Conservation (phyloP, 2,888 invertebrate genomes). For the Ceraclea dissimilis region DNA sequence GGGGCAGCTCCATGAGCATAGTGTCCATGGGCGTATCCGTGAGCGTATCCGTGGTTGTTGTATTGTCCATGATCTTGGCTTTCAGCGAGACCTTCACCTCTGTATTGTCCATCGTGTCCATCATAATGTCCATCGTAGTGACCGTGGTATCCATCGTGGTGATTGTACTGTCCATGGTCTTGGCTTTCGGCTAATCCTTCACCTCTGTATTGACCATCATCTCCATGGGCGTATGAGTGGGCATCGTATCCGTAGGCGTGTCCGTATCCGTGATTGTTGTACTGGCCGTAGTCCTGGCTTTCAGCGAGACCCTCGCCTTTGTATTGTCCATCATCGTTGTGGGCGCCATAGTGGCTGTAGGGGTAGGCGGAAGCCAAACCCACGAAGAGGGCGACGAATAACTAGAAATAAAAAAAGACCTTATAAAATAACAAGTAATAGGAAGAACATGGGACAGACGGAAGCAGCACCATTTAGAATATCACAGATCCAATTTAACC, state of each 20-base stretch:
- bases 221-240: background rate
- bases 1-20: slow-evolving; percentile 11
- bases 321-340: slow-evolving; percentile 19
- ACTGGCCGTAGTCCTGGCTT: slow-evolving; percentile 19
- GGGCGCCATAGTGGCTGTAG: slow-evolving; percentile 15
- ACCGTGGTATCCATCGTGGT: background rate
- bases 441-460: no score
- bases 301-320: slow-evolving; percentile 16
- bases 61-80: background rate
- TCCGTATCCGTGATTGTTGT: slow-evolving; percentile 1
- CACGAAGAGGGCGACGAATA: slow-evolving; percentile 7
- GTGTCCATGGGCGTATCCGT: background rate
- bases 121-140: background rate
- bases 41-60: background rate
- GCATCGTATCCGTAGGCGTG: slow-evolving; percentile 1
- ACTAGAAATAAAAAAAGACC: background rate
- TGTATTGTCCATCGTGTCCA: background rate
- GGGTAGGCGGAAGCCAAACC: slow-evolving; percentile 8
- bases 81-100: background rate
- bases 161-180: slow-evolving; percentile 14
- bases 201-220: background rate
- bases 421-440: no score
- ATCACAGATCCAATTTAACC: no score
- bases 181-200: slow-evolving; percentile 16
- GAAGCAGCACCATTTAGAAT: no score